These are phyloP conservation scores for Noturus placidus DNA, from an alignment of 2,113 vertebrate species.

Conservation along the genomic window DNA sequence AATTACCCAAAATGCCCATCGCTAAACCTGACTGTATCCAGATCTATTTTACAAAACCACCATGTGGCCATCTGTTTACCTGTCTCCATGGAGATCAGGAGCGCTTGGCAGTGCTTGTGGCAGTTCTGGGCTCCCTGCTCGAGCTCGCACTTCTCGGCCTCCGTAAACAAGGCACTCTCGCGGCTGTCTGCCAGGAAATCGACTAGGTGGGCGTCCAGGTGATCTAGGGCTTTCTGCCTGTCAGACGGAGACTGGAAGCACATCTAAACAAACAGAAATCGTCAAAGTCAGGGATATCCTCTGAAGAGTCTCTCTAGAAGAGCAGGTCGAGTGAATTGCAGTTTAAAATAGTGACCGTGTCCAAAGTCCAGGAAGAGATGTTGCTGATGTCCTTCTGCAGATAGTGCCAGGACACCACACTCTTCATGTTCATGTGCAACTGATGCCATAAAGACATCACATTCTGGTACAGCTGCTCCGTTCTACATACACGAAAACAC, in stretches of 20 bases:
- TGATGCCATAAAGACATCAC: constrained; percentile 98
- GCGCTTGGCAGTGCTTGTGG: constrained; percentile 81
- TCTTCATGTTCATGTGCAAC: constrained; percentile 94
- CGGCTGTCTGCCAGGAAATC: constrained; percentile 91
- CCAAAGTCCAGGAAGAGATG: constrained; percentile 85
- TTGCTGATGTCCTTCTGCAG: constrained; percentile 85
- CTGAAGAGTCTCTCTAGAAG: not conserved
- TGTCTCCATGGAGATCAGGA: constrained; percentile 87
- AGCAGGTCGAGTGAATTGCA: not conserved
- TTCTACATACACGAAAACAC: constrained; percentile 65
- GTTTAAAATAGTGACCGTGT: constrained; percentile 74
- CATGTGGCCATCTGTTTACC: constrained; percentile 66
- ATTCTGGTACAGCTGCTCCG: constrained; percentile 96
- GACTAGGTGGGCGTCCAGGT: constrained; percentile 81
- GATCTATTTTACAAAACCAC: not conserved
- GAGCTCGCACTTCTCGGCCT: constrained; percentile 78
- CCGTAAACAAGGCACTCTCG: constrained; percentile 85
- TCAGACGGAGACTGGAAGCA: constrained; percentile 77
- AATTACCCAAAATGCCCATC: not conserved
- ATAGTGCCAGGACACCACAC: constrained; percentile 95
- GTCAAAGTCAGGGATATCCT: not conserved
- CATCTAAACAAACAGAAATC: constrained; percentile 70
- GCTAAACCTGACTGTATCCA: no score
- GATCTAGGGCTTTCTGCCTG: constrained; percentile 80
- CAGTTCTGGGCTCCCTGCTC: constrained; percentile 84